Evolutionary conservation across 2,797 vertebrate species (phyloP).

Genomic region (Myripristis murdjan): DNA sequence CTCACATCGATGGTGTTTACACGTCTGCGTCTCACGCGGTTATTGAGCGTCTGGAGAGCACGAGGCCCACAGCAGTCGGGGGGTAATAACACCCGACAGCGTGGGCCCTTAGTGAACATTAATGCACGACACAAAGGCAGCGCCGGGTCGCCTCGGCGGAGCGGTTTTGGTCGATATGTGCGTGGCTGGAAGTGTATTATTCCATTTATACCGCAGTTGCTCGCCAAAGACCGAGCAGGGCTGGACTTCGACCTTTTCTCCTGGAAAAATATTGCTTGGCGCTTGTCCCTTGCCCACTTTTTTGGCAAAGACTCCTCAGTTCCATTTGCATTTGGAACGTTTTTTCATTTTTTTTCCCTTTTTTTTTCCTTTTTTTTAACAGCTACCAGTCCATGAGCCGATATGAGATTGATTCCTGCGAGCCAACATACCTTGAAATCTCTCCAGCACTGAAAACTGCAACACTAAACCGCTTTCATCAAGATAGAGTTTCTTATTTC

Average conservation of each 20-base stretch:
- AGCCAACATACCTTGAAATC: conserved; percentile 3
- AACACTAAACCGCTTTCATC: background rate
- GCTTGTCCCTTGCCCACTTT: background rate
- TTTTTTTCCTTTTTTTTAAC: too few relatives aligned
- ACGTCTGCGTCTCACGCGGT: conserved; percentile 12
- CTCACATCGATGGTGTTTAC: conserved; percentile 17
- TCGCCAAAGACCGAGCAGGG: conserved; percentile 23
- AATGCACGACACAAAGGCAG: background rate
- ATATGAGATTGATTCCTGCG: background rate
- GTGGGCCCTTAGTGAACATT: conserved; percentile 14
- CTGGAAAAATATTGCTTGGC: conserved; percentile 1
- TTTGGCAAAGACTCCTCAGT: background rate
- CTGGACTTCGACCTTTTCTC: conserved; percentile 17
- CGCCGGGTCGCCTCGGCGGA: conserved; percentile 5
- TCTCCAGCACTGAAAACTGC: background rate
- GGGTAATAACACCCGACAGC: background rate
- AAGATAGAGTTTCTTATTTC: background rate
- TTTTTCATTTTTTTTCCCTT: too few relatives aligned
- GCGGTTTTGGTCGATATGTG: background rate
- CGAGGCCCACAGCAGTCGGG: background rate
- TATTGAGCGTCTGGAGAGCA: background rate
- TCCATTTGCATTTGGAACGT: background rate
- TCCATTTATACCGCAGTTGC: conserved; percentile 4
- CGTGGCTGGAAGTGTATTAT: background rate
- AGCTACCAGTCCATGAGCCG: background rate